Base-by-base conservation (phyloP, 2,797 vertebrate species). In the Protosalanx chinensis region DNA sequence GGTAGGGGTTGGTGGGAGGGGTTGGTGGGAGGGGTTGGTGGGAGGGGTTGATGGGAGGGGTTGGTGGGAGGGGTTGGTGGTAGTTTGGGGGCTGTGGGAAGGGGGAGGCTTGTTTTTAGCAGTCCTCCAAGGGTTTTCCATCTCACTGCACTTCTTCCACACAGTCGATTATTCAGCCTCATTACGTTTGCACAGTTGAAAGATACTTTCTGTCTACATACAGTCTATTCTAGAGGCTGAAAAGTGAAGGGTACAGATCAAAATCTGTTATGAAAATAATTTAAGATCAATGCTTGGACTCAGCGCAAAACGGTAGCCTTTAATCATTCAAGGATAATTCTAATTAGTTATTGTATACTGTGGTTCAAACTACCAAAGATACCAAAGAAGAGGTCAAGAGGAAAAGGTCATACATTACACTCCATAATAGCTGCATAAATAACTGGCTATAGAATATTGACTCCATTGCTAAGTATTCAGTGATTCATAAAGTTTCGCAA, bases 361-460 rank as follows among this genome's bases (percentile, higher is more conserved):
- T 46, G 41, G 41, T 46, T 46, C 41, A 46, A 46, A 46, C 10
- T 46, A 13, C 41, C 10, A 46, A 46, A 10, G 10, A 46, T 46
- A 13, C 41, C 10, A 46, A 46, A 10, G 3, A 46, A 46, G 41
- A 46, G 41, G 41, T 46, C 41, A 46, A 46, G 41, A 41, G 37
- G 37, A 8, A 41, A 8, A 41, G 37, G 37, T 62, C 76, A 51
- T 73, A 68, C 49, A 75, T 79, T 73, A 77, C 33, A 73, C 79
- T 85, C 77, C 67, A 76, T 73, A 76, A 67, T 84, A 81, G 76
- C 37, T 72, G 41, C 58, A 73, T 80, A 76, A 70, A 72, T 76
- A 18, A 27, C 65, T 64, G 72, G 64, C 4, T 79, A 86, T 81
- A 27, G 90, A 91, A 88, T 86, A 88, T 87, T 87, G 81, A 89